Percentiles rank a stretch among this genome's conserved stretches.
Evolutionary conservation across 2,888 invertebrate species (phyloP).

Genomic region (Conops quadrifasciatus): DNA sequence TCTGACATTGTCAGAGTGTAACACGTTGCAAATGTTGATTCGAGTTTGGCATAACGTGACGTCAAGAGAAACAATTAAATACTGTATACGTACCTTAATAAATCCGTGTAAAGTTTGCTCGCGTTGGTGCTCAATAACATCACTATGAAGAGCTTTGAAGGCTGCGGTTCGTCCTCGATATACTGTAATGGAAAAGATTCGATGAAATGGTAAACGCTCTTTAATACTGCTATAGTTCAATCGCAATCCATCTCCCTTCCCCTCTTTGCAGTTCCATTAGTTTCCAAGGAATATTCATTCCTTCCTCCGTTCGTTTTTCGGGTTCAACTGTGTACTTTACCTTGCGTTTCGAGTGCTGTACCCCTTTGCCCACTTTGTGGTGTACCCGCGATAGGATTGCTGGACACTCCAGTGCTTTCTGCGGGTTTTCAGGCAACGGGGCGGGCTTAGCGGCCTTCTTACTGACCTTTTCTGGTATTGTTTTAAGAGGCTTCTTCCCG

Average conservation of each 20-base stretch:
- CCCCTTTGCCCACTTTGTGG: constrained; percentile 47
- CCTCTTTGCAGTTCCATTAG: too few relatives aligned
- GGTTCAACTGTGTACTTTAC: constrained; percentile 40
- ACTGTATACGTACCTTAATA: constrained; percentile 46
- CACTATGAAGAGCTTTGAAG: constrained; percentile 49
- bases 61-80: constrained; percentile 3
- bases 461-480: constrained; percentile 12
- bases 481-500: constrained; percentile 13
- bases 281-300: too few relatives aligned
- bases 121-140: constrained; percentile 48
- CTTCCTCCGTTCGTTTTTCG: too few relatives aligned
- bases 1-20: constrained; percentile 17
- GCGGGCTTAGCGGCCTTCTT: constrained; percentile 11
- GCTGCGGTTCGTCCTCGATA: constrained; percentile 51
- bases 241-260: too few relatives aligned
- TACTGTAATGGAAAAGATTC: constrained; percentile 38
- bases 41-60: background rate
- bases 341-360: constrained; percentile 44
- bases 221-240: too few relatives aligned
- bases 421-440: background rate
- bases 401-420: constrained; percentile 18
- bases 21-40: background rate
- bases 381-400: constrained; percentile 46
- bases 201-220: background rate
- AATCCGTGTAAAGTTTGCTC: constrained; percentile 45